Percentiles rank a stretch among this genome's conserved stretches.
Evolutionary conservation across 2,888 invertebrate species (phyloP).

Genomic region (Heteropelma amictum): DNA sequence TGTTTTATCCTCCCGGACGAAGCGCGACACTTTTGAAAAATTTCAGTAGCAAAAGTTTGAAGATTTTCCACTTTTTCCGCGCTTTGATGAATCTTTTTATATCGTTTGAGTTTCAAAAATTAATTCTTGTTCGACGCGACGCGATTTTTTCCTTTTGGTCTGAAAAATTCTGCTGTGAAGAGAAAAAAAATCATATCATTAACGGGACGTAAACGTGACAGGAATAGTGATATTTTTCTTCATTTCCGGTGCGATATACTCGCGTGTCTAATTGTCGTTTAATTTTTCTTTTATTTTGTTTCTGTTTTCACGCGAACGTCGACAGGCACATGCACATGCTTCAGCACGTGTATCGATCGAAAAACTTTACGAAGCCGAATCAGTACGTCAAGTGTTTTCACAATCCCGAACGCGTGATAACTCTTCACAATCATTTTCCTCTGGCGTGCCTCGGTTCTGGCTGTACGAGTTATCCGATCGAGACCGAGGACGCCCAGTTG

Average conservation of each 20-base stretch:
- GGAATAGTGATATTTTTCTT: background rate
- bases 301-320: background rate
- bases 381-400: slow-evolving; percentile 97
- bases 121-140: too few relatives aligned
- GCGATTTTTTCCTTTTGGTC: too few relatives aligned
- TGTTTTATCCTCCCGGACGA: too few relatives aligned
- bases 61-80: too few relatives aligned
- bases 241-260: background rate
- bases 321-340: slow-evolving; percentile 92
- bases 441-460: slow-evolving; percentile 89
- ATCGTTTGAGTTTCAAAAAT: too few relatives aligned
- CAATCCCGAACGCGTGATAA: slow-evolving; percentile 92
- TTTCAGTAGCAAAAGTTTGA: too few relatives aligned
- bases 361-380: slow-evolving; percentile 95
- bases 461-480: slow-evolving; percentile 91
- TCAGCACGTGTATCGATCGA: slow-evolving; percentile 93
- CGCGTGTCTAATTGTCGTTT: background rate
- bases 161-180: too few relatives aligned
- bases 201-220: too few relatives aligned
- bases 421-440: slow-evolving; percentile 95
- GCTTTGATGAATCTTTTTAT: too few relatives aligned
- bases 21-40: too few relatives aligned
- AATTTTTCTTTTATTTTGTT: slow-evolving; percentile 25
- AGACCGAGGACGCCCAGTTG: slow-evolving; percentile 90
- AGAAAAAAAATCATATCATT: too few relatives aligned